These are phyloP conservation scores for Hippasteria phrygiana DNA, from an alignment of 53 echinoderm and acorn worm species.

Conservation along the genomic window DNA sequence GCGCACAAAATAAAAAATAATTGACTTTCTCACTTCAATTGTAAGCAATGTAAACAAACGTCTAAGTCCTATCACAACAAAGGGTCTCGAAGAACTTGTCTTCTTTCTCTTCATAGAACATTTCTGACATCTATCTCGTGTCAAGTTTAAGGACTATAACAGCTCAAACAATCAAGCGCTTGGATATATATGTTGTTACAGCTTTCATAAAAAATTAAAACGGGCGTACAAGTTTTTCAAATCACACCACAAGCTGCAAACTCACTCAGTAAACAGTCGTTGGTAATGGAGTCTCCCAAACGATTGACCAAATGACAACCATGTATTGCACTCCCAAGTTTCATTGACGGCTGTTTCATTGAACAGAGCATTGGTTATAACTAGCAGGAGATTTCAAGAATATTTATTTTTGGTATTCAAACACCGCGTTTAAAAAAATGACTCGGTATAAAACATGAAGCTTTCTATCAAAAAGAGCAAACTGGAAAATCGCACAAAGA, in stretches of 20 bases:
- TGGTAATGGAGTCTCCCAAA: neutral
- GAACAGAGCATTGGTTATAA: neutral
- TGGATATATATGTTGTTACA: constrained; percentile 40
- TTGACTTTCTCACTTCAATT: constrained; percentile 10
- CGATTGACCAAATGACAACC: neutral
- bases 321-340: neutral
- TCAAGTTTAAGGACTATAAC: neutral
- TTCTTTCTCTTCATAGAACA: neutral
- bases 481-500: constrained; percentile 1
- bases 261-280: constrained; percentile 16
- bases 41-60: constrained; percentile 18
- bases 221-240: neutral
- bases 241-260: constrained; percentile 13
- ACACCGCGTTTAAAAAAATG: neutral
- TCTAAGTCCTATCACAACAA: constrained; percentile 19
- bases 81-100: neutral
- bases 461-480: neutral
- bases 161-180: constrained; percentile 41
- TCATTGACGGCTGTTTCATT: neutral
- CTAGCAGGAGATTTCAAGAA: neutral
- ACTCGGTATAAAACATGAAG: neutral
- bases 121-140: constrained; percentile 9
- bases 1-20: constrained; percentile 34
- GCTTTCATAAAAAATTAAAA: neutral
- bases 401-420: neutral